Evolutionary conservation across 1,140 invertebrate genomes (phyloP), one percentile per base, ranked within the genome.

Genomic region (Bombus pascuorum): DNA sequence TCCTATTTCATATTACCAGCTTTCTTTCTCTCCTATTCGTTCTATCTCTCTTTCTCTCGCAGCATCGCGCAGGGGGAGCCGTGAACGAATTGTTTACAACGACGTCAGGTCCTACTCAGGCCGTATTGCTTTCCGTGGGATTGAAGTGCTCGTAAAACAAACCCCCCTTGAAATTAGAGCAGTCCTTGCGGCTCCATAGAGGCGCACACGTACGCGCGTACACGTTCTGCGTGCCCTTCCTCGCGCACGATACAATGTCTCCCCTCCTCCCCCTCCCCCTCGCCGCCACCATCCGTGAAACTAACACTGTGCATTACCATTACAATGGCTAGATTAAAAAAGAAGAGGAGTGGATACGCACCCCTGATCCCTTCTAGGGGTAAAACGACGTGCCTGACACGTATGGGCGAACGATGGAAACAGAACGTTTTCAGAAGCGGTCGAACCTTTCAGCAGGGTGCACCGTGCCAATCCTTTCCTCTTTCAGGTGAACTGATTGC

Each of bases 271-370:
- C 65, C 72, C 39, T 44, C 37, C 83, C 65, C 65, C 72, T 28
- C 37, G 47, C 34, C 22, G n/a, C 68, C 10, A 5, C 76, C 44
- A 47, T 47, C 44, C 91, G 89, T 93, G 92, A 94, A 94, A 94
- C 93, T 94, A 94, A 94, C 93, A 93, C 93, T 92, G 92, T 89
- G 91, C 92, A 94, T 94, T 94, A 94, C 90, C 93, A 94, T 94
- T 81, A 94, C 93, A 94, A 94, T 92, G 86, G 90, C 88, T 93
- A 93, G 94, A 94, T 94, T 94, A 94, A 94, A 94, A 94, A 91
- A 93, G 92, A 92, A 92, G 90, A 93, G 92, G 89, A 91, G 86
- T 81, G 91, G 80, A 91, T 89, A 88, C 81, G 80, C 78, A 83
- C 80, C 85, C 86, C 88, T 87, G 86, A 86, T 89, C 89, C 89